Evolutionary conservation across 2,888 invertebrate species (phyloP), one percentile per base, ranked within the genome.

Genomic region (Argyresthia goedartella): DNA sequence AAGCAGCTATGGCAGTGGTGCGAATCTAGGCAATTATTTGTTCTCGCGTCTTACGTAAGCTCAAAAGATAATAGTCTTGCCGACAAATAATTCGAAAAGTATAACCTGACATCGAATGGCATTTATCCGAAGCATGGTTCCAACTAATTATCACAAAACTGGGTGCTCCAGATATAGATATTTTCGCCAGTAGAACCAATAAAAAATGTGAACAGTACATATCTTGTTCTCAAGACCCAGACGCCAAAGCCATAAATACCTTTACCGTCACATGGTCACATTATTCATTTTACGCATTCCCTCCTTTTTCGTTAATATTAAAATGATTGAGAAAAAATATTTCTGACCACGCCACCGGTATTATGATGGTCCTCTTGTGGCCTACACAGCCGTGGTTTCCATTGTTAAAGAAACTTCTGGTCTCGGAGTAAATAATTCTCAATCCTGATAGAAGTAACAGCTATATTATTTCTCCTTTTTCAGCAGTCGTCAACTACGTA

Each of bases 221-320:
- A 1, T 57, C 60, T 0, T 63, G 62, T 61, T 51, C 8, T 51
- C 25, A 7, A 43, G 45, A 0, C 49, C n/a, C n/a, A n/a, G n/a
- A n/a, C n/a, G n/a, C n/a, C n/a, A n/a, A n/a, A n/a, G n/a, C n/a
- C n/a, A n/a, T 62, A 14, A 53, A 62, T 47, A 58, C 62, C 3
- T 64, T 64, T 42, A 62, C 63, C 0, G n/a, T 63, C 13, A 16
- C 34, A 11, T 64, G 63, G 63, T 25, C 48, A 0, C 0, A 13
- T 8, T 34, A 15, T n/a, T 57, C 41, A 7, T 62, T 62, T 46
- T 64, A 61, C 39, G 57, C 57, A 0, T 62, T 61, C 46, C 57
- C 62, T 1, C 60, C 61, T 8, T 58, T 62, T 48, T 41, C 52
- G 1, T 11, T 47, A n/a, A 44, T 51, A 8, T 14, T 52, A 33